Base-by-base conservation (phyloP, 1,140 invertebrate genomes). In the Pemphigus obesinymphae region DNA sequence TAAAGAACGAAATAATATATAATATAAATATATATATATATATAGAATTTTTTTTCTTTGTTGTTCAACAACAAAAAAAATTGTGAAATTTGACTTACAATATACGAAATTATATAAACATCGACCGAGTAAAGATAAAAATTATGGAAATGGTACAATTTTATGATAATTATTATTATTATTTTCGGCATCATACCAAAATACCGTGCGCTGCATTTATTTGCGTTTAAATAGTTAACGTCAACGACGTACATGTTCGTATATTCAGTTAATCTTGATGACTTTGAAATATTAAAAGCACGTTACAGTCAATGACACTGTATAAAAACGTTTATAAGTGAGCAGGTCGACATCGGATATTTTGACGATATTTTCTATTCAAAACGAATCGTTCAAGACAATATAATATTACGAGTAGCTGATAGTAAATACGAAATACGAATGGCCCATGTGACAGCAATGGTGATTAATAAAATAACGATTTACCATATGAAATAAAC, bases 381-480 rank as follows among this genome's bases (percentile, higher is more conserved):
- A 11, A 26, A 43, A 43, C 23, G 48, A 15, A 50, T 50, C 3
- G 48, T 6, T 50, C 17, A 5, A 2, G 15, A 17, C 48, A 3
- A 50, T 50, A 50, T 20, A 50, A 50, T 20, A 50, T 1, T 3
- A 23, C 50, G 50, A 53, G n/a, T n/a, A n/a, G n/a, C n/a, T n/a
- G n/a, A n/a, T n/a, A n/a, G n/a, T n/a, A n/a, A n/a, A n/a, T n/a
- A n/a, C n/a, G n/a, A n/a, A n/a, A n/a, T n/a, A n/a, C n/a, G n/a
- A n/a, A n/a, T n/a, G n/a, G n/a, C n/a, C n/a, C 5, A 43, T 3
- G 66, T 10, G 66, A 45, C 40, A 66, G 34, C 63, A 37, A n/a
- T 37, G 68, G 15, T 70, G 68, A 70, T 70, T 70, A 70, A 70
- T 70, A 70, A 26, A 70, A 45, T 70, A 70, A 70, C 68, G 68